Evolutionary conservation across 2,797 vertebrate genomes (phyloP).

Genomic region (Stomatorhinus walkeri): DNA sequence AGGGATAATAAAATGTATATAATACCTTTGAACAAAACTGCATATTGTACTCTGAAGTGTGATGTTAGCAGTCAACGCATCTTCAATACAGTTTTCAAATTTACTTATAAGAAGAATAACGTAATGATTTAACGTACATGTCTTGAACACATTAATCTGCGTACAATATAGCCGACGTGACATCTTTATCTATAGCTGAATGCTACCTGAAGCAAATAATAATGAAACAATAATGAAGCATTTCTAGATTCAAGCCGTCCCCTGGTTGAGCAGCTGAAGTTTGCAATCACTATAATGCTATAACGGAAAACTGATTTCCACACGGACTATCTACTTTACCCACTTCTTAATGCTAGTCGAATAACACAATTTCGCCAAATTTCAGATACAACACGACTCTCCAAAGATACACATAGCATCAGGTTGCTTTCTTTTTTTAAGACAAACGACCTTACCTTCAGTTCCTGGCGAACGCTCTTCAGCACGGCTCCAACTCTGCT

Average conservation of each 20-base stretch:
- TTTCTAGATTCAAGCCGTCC: not conserved
- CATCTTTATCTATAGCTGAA: not conserved
- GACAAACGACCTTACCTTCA: not conserved
- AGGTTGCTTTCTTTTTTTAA: not conserved
- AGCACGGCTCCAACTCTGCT: not conserved
- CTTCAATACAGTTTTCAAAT: not conserved
- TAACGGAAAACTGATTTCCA: not conserved
- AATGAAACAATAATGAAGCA: not conserved
- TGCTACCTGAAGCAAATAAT: not conserved
- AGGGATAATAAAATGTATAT: not conserved
- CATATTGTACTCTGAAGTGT: not conserved
- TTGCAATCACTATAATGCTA: not conserved
- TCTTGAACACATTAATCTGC: not conserved
- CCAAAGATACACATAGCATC: not conserved
- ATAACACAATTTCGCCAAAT: not conserved
- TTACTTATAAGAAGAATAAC: not conserved
- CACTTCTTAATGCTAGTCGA: not conserved
- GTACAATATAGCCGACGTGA: not conserved
- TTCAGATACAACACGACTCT: not conserved
- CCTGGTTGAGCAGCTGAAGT: not conserved
- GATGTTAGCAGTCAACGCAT: not conserved
- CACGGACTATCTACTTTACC: not conserved
- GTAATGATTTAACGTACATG: not conserved
- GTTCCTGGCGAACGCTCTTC: not conserved
- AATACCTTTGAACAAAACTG: not conserved